Evolutionary conservation across 2,797 vertebrate genomes (phyloP).

Genomic region (Ambastaia sidthimunki): DNA sequence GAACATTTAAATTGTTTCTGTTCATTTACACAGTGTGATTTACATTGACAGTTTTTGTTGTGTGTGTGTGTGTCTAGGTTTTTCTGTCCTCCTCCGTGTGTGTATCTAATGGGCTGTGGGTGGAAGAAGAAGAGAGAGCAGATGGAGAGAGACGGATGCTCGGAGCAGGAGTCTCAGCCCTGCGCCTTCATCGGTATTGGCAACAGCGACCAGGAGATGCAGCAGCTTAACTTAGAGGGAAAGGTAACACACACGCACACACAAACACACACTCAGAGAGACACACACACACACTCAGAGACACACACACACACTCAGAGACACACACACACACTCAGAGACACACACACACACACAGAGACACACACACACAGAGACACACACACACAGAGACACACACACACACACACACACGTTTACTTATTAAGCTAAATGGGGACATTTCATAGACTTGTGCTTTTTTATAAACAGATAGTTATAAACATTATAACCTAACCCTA

Average conservation of each 20-base stretch:
- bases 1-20: too few species aligned
- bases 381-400: too few species aligned
- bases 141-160: conserved; percentile 97
- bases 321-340: too few species aligned
- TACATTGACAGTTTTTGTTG: background rate
- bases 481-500: too few species aligned
- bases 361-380: too few species aligned
- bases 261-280: too few species aligned
- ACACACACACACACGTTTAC: too few species aligned
- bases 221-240: conserved; percentile 98
- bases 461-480: too few species aligned
- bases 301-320: conserved; percentile 1
- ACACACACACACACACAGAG: background rate
- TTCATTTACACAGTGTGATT: background rate
- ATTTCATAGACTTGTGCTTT: too few species aligned
- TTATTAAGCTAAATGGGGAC: too few species aligned
- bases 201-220: conserved; percentile 99
- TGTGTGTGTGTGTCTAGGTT: conserved; percentile 79
- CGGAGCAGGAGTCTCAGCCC: conserved; percentile 96
- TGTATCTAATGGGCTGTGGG: conserved; percentile 76
- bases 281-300: background rate
- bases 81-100: conserved; percentile 97
- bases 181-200: conserved; percentile 99
- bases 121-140: conserved; percentile 99
- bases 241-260: conserved; percentile 80